These are phyloP conservation scores for Suillia variegata DNA, from an alignment of 2,888 invertebrate genomes.

Conservation along the genomic window DNA sequence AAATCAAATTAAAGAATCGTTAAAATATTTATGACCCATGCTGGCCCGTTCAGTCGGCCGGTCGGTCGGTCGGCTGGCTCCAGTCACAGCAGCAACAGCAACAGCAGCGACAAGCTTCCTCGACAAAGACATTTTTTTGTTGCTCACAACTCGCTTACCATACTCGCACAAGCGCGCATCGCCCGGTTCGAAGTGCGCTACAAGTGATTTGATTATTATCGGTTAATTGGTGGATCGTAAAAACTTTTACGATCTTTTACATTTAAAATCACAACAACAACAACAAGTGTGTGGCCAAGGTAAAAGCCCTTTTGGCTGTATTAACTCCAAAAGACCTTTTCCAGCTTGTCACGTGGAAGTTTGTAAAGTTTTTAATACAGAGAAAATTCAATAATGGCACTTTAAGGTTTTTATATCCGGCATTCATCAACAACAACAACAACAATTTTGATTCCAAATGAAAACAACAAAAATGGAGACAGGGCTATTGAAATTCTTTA, in stretches of 20 bases:
- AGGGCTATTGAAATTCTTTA: too few relatives aligned
- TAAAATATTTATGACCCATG: slow-evolving; percentile 50
- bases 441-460: too few relatives aligned
- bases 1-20: slow-evolving; percentile 60
- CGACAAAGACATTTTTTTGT: not conserved
- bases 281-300: slow-evolving; percentile 16
- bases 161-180: too few relatives aligned
- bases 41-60: not conserved
- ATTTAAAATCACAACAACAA: slow-evolving; percentile 35
- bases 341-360: slow-evolving; percentile 20
- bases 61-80: too few relatives aligned
- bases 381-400: slow-evolving; percentile 39
- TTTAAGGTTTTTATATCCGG: slow-evolving; percentile 13
- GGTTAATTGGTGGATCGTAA: slow-evolving; percentile 57
- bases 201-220: slow-evolving; percentile 57
- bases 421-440: slow-evolving; percentile 46
- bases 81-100: slow-evolving; percentile 7
- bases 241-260: slow-evolving; percentile 50
- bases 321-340: not conserved
- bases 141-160: too few relatives aligned
- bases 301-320: slow-evolving; percentile 22
- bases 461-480: too few relatives aligned
- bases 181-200: slow-evolving; percentile 24
- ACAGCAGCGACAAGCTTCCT: slow-evolving; percentile 20
- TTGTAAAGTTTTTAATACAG: too few relatives aligned